Evolutionary conservation across 2,888 invertebrate genomes (phyloP).

Genomic region (Cantharis nigra): DNA sequence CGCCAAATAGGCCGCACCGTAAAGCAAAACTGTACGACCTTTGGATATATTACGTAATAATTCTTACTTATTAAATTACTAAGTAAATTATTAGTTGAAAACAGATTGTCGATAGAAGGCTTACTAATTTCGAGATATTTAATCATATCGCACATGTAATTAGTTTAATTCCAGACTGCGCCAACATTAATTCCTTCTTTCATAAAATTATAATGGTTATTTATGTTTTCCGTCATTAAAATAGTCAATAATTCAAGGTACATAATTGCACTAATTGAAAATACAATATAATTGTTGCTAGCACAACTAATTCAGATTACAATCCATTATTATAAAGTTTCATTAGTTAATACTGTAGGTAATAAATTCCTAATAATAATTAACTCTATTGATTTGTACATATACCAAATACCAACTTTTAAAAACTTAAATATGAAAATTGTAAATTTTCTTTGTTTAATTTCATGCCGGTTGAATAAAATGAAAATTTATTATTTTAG

Average conservation of each 20-base stretch:
- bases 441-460: background rate
- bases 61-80: no score
- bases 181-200: background rate
- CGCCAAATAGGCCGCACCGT: no score
- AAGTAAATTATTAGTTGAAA: background rate
- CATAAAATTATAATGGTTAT: background rate
- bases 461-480: background rate
- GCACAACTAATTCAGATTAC: background rate
- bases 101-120: background rate
- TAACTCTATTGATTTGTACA: background rate
- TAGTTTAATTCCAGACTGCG: background rate
- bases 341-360: background rate
- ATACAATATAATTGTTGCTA: background rate
- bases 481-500: background rate
- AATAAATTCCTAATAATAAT: background rate
- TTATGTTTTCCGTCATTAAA: background rate
- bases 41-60: no score
- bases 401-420: background rate
- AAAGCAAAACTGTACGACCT: no score
- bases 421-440: background rate
- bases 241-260: background rate
- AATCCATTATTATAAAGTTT: background rate
- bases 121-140: background rate
- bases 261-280: background rate
- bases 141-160: background rate